Evolutionary conservation across 2,888 invertebrate species (phyloP).

Genomic region (Cantharis lateralis): DNA sequence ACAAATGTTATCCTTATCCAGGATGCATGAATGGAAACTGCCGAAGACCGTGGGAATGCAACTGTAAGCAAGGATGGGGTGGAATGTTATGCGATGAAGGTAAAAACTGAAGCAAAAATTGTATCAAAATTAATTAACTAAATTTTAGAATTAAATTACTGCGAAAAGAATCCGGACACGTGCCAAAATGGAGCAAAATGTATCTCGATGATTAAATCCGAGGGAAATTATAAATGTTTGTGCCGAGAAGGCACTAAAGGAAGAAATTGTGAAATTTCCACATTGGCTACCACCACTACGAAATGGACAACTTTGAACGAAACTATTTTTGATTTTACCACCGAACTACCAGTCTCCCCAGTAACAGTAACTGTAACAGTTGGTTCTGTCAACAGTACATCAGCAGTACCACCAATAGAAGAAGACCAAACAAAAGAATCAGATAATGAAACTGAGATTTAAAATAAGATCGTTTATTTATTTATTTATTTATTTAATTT

Average conservation of each 20-base stretch:
- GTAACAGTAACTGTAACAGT: not conserved
- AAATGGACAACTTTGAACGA: constrained; percentile 27
- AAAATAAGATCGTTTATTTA: not conserved
- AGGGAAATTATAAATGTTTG: constrained; percentile 76
- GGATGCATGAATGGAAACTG: constrained; percentile 88
- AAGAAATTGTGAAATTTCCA: constrained; percentile 73
- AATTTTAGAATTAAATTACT: constrained; percentile 75
- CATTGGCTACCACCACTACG: constrained; percentile 59
- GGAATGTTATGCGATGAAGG: constrained; percentile 92
- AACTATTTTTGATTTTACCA: not conserved
- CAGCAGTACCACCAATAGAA: not conserved
- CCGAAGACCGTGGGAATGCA: constrained; percentile 86
- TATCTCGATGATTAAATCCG: constrained; percentile 74
- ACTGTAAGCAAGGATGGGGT: constrained; percentile 86
- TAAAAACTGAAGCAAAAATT: constrained; percentile 51
- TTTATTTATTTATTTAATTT: not conserved
- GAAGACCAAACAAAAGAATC: not conserved
- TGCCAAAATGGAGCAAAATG: constrained; percentile 86
- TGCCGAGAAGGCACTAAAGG: constrained; percentile 78
- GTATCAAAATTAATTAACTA: not conserved
- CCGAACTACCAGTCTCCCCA: constrained; percentile 6
- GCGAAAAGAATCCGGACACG: constrained; percentile 73
- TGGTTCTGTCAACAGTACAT: not conserved
- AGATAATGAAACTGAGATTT: not conserved
- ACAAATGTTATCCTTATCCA: constrained; percentile 82